Percentiles rank a stretch among this genome's conserved stretches.
These are phyloP conservation scores for Cheilosia grossa DNA, from an alignment of 2,888 invertebrate species.

Conservation along the genomic window DNA sequence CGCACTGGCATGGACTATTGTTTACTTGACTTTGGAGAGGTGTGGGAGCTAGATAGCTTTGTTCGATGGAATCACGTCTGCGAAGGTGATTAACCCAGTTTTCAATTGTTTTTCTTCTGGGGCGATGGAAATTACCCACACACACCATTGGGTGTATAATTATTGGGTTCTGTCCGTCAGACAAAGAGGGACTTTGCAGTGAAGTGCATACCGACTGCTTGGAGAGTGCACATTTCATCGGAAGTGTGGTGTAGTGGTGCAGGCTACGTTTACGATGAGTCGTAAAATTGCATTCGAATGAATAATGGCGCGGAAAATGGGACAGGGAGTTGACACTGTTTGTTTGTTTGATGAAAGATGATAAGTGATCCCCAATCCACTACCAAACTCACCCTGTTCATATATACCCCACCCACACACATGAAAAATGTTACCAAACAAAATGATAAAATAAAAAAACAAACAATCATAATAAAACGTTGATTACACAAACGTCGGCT, in stretches of 20 bases:
- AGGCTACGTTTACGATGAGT: too few relatives aligned
- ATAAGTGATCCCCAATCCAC: too few relatives aligned
- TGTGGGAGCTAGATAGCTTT: constrained; percentile 47
- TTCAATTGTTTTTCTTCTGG: constrained; percentile 18
- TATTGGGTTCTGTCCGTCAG: neutral
- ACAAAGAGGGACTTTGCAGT: neutral
- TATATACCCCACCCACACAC: neutral
- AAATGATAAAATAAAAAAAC: constrained; percentile 14
- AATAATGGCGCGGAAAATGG: too few relatives aligned
- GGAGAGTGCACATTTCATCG: neutral
- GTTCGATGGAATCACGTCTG: constrained; percentile 50
- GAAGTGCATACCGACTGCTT: neutral
- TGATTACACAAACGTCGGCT: neutral
- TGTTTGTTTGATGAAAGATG: too few relatives aligned
- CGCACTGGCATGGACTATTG: constrained; percentile 38
- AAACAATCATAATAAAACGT: constrained; percentile 8
- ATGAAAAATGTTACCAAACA: constrained; percentile 7
- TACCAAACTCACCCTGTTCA: too few relatives aligned
- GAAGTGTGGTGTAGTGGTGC: too few relatives aligned
- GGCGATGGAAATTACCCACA: constrained; percentile 13
- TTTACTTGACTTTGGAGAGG: constrained; percentile 44
- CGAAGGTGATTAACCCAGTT: constrained; percentile 68
- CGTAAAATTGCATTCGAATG: too few relatives aligned
- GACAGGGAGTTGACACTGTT: too few relatives aligned
- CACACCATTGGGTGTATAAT: neutral